phyloP scores from a whole-genome alignment of 2,888 invertebrate genomes.

The Yponomeuta cagnagella region DNA sequence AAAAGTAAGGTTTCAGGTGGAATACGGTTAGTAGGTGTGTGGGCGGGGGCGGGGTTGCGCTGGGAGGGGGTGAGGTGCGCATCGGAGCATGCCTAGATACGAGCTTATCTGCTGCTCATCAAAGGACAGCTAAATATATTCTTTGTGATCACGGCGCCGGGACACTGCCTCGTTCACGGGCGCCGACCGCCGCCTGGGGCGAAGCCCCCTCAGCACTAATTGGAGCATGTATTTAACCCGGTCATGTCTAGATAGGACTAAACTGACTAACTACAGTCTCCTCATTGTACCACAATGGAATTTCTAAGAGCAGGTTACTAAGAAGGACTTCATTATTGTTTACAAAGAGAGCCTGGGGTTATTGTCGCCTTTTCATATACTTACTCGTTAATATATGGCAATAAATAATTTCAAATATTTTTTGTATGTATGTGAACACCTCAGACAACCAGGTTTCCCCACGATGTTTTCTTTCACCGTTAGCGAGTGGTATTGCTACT shows the following conservation, averaged over 20 bases:
- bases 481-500: too few species aligned
- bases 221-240: neutral
- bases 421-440: too few species aligned
- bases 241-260: neutral
- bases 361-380: neutral
- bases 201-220: neutral
- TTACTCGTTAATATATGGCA: neutral
- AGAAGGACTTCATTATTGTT: neutral
- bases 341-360: neutral
- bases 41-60: neutral
- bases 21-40: neutral
- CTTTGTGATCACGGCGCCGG: constrained; percentile 34
- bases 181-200: neutral
- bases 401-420: too few species aligned
- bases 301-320: neutral
- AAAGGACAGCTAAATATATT: constrained; percentile 56
- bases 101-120: constrained; percentile 35
- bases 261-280: neutral
- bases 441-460: too few species aligned
- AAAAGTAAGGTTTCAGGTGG: neutral
- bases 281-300: neutral
- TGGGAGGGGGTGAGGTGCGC: neutral
- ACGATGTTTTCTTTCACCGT: too few species aligned
- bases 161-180: constrained; percentile 20
- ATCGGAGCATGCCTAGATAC: constrained; percentile 13